Evolutionary conservation across 2,888 invertebrate genomes (phyloP).

Genomic region (Eilema griseolum): DNA sequence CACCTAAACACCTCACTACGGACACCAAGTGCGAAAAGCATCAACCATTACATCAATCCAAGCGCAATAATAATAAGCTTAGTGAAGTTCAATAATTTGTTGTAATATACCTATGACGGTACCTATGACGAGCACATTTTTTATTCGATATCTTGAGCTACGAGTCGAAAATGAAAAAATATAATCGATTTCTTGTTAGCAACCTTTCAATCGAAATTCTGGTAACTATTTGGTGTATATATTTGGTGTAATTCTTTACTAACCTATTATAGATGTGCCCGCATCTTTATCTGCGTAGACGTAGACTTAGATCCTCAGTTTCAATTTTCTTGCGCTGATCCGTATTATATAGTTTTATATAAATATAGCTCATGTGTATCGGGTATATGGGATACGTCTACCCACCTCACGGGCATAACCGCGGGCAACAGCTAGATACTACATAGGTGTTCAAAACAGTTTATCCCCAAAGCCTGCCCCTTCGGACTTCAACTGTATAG

Average conservation of each 20-base stretch:
- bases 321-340: no score
- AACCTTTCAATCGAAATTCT: not conserved
- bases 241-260: no score
- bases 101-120: not conserved
- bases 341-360: no score
- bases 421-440: no score
- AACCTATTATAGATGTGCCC: not conserved
- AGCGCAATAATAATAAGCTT: not conserved
- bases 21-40: not conserved
- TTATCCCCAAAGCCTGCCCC: no score
- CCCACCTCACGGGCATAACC: no score
- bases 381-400: no score
- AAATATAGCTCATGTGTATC: no score
- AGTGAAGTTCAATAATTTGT: slow-evolving; percentile 4
- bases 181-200: not conserved
- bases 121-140: not conserved
- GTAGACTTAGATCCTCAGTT: no score
- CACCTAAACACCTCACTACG: not conserved
- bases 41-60: not conserved
- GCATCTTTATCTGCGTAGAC: not conserved
- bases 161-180: not conserved
- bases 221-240: no score
- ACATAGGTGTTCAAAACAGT: no score
- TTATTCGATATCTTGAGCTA: not conserved
- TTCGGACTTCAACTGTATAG: no score